Conservation (phyloP, 2,113 vertebrate species). For the Myrmophylax atrothorax region DNA sequence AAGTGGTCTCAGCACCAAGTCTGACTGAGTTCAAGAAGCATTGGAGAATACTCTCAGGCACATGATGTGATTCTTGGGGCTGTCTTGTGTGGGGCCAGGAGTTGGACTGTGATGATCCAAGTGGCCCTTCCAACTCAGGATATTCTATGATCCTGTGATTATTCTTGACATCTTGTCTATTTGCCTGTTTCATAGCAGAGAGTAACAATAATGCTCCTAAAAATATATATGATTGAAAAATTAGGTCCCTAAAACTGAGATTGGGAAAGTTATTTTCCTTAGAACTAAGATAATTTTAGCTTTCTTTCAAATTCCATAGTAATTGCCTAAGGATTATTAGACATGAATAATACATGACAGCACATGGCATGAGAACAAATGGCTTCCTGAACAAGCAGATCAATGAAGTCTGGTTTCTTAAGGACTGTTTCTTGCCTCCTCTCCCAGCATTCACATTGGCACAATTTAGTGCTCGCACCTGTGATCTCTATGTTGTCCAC, state of each 20-base stretch:
- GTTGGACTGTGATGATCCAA: not conserved
- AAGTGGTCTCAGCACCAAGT: not conserved
- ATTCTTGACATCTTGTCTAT: not conserved
- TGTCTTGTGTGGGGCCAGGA: not conserved
- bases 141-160: not conserved
- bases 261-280: not conserved
- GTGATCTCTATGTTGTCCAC: rapidly evolving
- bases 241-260: not conserved
- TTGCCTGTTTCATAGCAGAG: not conserved
- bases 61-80: not conserved
- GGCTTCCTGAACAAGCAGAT: not conserved
- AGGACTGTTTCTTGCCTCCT: not conserved
- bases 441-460: not conserved
- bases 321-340: not conserved
- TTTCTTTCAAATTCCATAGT: not conserved
- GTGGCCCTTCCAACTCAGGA: not conserved
- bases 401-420: not conserved
- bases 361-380: not conserved
- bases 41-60: not conserved
- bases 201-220: not conserved
- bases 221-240: too few relatives aligned
- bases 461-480: not conserved
- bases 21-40: not conserved
- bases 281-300: not conserved
- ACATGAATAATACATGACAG: not conserved